A percentile compares a stretch with the other conserved stretches of the same genome.
Conservation (phyloP, 2,888 invertebrate species). For the Eugnorisma glareosa region DNA sequence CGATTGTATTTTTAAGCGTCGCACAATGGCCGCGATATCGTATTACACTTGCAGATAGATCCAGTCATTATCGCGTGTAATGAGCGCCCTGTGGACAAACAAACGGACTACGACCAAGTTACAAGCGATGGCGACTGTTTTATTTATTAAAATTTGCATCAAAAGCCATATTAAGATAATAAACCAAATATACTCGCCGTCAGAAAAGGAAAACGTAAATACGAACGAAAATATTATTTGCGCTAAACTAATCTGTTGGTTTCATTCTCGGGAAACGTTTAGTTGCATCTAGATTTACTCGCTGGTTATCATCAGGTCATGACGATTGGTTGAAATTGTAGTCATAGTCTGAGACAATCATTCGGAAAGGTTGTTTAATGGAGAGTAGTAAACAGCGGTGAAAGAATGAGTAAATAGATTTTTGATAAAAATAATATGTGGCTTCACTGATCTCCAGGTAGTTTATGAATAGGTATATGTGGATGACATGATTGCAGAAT, state of each 20-base stretch:
- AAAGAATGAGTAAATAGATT: background rate
- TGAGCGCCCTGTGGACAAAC: slow-evolving; percentile 71
- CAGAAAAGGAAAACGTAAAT: background rate
- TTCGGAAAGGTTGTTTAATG: background rate
- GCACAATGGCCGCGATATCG: slow-evolving; percentile 68
- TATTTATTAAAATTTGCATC: background rate
- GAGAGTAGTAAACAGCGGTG: too few relatives aligned
- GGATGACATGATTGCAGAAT: background rate
- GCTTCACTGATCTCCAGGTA: background rate
- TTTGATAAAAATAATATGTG: background rate
- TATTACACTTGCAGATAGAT: slow-evolving; percentile 81
- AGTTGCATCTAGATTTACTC: background rate
- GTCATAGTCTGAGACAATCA: background rate
- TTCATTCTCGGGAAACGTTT: background rate
- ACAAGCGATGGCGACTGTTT: slow-evolving; percentile 38
- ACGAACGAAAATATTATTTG: background rate
- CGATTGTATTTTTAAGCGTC: slow-evolving; percentile 64
- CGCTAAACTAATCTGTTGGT: background rate
- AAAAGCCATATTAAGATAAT: background rate
- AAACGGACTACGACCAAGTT: slow-evolving; percentile 33
- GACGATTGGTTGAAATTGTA: background rate
- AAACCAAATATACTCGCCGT: background rate
- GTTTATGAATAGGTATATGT: slow-evolving; percentile 11
- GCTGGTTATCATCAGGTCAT: background rate
- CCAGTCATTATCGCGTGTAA: slow-evolving; percentile 81